phyloP scores from a whole-genome alignment of 2,113 vertebrate species.

The Phyllostomus discolor region DNA sequence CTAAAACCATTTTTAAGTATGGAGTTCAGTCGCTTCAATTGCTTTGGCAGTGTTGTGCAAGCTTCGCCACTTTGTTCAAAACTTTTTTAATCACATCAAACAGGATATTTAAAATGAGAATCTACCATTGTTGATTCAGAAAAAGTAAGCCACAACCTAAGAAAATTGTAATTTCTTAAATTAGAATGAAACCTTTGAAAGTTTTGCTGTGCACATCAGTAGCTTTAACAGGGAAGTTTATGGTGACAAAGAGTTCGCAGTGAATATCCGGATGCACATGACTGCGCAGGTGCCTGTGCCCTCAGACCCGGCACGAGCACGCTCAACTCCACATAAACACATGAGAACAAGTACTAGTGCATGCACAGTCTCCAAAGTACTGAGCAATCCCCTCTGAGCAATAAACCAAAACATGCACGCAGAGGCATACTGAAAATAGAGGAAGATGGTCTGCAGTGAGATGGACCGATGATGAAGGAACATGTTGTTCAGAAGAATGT shows the following conservation, averaged over 20 bases:
- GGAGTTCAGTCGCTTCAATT: neutral
- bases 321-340: neutral
- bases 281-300: accelerated
- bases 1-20: neutral
- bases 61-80: neutral
- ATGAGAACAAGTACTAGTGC: neutral
- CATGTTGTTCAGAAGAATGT: neutral
- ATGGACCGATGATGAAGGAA: neutral
- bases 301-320: neutral
- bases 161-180: neutral
- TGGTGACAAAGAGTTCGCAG: neutral
- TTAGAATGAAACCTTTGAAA: neutral
- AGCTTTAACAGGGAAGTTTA: neutral
- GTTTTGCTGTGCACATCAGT: neutral
- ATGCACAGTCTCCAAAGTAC: neutral
- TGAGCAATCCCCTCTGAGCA: neutral
- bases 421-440: neutral
- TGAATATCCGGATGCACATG: too few species aligned
- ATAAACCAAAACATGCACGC: neutral
- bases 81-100: neutral
- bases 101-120: conserved; percentile 1
- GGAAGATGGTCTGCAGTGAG: neutral
- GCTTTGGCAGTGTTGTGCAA: neutral
- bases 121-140: neutral
- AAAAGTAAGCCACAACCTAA: neutral